Base-by-base conservation (phyloP, 1,140 invertebrate genomes). In the Hycleus cichorii region DNA sequence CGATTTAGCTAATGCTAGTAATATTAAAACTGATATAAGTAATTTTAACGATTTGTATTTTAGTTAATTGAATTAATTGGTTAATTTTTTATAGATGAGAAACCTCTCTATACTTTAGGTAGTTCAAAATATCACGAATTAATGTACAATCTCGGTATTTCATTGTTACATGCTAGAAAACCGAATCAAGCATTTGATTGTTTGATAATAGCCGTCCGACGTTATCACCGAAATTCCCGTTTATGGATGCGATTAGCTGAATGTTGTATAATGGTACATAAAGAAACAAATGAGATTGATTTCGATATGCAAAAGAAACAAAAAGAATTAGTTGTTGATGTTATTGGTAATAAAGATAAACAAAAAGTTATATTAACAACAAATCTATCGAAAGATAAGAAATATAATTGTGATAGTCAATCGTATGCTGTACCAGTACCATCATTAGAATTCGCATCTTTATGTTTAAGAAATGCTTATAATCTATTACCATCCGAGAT, bases 191-290 rank as follows among this genome's bases (percentile, higher is more conserved):
- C 95, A 1, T 97, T 97, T 75, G 90, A 95, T 68, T 95, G 90
- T 76, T 82, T 98, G 5, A 85, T 89, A n/a, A 86, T 93, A 74
- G 89, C 89, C 24, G 83, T 93, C 0, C 85, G 93, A 62, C 84
- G 87, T 47, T 91, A 91, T 67, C 89, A 90, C 53, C 88, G 86
- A 64, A 96, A 95, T 77, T 88, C 93, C 1, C 78, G 90, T 48
- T 79, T 97, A 3, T 98, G 95, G 95, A 74, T 96, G 32, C 80
- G 94, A 62, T 79, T 98, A 64, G 92, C 95, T 0, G 95, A 98
- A 75, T 95, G 93, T 71, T 95, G 91, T 73, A 87, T 91, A 53
- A 80, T 83, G 73, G 78, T 80, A 43, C 79, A 88, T 59, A 87
- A 87, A 78, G 70, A 77, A 48, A 85, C 87, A 74, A 88, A 88